Evolutionary conservation across 2,888 invertebrate genomes (phyloP).

Genomic region (Conistra vaccinii): DNA sequence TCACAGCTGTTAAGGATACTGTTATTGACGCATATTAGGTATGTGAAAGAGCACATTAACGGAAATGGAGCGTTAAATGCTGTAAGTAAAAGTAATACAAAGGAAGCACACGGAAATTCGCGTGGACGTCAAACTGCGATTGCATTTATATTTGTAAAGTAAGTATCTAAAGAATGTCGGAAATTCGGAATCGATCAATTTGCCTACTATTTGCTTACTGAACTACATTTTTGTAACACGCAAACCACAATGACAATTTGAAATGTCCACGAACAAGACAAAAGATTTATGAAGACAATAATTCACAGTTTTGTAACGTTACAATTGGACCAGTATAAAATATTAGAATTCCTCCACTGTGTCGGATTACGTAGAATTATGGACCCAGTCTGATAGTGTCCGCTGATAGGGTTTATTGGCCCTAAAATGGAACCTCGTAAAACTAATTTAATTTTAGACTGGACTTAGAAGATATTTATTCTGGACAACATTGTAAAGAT

Average conservation of each 20-base stretch:
- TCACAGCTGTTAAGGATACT: neutral
- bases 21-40: neutral
- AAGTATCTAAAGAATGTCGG: neutral
- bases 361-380: slow-evolving; percentile 56
- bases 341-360: slow-evolving; percentile 60
- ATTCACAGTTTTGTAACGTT: slow-evolving; percentile 68
- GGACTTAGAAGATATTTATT: slow-evolving; percentile 45
- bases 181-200: slow-evolving; percentile 17
- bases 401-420: slow-evolving; percentile 59
- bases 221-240: slow-evolving; percentile 53
- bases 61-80: neutral
- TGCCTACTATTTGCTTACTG: neutral
- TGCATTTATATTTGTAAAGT: neutral
- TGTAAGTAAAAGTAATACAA: neutral
- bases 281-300: slow-evolving; percentile 70
- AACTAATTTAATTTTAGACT: slow-evolving; percentile 60
- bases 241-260: slow-evolving; percentile 46
- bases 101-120: neutral
- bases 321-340: slow-evolving; percentile 64
- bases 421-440: slow-evolving; percentile 55
- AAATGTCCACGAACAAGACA: slow-evolving; percentile 48
- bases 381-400: slow-evolving; percentile 46
- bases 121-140: neutral
- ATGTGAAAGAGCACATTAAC: neutral
- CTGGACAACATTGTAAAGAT: slow-evolving; percentile 54